Percentiles rank a stretch among this genome's conserved stretches.
Conservation (phyloP, 2,797 vertebrate genomes). For the Selene dorsalis region DNA sequence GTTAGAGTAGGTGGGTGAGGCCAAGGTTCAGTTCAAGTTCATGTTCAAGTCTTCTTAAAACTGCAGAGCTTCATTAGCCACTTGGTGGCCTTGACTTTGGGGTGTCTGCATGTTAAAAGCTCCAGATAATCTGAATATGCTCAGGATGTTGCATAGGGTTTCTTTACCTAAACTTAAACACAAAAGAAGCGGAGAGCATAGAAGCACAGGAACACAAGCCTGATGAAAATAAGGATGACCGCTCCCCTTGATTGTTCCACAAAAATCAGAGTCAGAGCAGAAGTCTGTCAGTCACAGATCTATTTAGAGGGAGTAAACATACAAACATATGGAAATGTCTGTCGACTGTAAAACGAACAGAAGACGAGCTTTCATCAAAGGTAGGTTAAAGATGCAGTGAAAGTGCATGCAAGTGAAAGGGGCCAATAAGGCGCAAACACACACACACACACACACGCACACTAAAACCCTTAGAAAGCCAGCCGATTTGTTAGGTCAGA, state of each 20-base stretch:
- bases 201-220: background rate
- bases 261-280: background rate
- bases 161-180: background rate
- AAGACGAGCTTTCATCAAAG: background rate
- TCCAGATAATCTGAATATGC: no score
- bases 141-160: background rate
- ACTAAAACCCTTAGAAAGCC: constrained; percentile 51
- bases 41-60: background rate
- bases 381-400: background rate
- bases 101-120: background rate
- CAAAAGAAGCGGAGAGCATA: background rate
- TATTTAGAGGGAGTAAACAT: background rate
- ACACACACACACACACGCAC: constrained; percentile 28
- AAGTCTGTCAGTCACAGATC: background rate
- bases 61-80: no score
- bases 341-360: background rate
- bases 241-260: background rate
- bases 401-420: constrained; percentile 14
- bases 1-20: background rate
- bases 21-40: background rate
- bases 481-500: constrained; percentile 72
- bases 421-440: constrained; percentile 12
- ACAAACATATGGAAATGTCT: background rate
- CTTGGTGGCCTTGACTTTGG: background rate
- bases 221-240: background rate